Base-by-base conservation (phyloP, 2,888 invertebrate genomes). In the Cataglyphis altisquamis region DNA sequence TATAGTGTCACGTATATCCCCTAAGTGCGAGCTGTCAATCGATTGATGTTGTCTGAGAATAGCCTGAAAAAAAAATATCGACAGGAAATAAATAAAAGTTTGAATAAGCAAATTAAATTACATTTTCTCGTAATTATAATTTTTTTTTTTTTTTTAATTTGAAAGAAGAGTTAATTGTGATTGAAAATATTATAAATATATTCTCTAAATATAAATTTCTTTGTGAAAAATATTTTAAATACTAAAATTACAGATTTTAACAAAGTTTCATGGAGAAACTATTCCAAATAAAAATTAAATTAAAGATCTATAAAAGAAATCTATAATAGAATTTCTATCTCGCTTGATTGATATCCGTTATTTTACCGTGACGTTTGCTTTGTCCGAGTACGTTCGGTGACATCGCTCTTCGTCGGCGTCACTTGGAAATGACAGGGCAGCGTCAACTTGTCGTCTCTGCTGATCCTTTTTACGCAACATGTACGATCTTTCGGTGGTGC, bases 401-500 rank as follows among this genome's bases (percentile, higher is more conserved):
- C 87, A 90, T 70, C 89, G 85, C 15, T 87, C 62, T 5, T 48
- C 41, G 10, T 84, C 78, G 0, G 81, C 62, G 0, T 82, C 41
- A 6, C 12, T 21, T 0, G 91, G 91, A 75, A 92, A 92, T 10
- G 70, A 45, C 5, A 91, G 81, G 4, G 89, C 80, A 18, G 41
- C 68, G 36, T 92, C 87, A 6, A 92, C 84, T 55, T 90, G 87
- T 39, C 62, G 60, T 5, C 77, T 88, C 74, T 93, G 93, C 15
- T 82, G 75, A 25, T 83, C 74, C 75, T 94, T 95, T 67, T 91
- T 90, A 32, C 88, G 82, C 12, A 94, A 84, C 87, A 94, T 90
- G 84, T 95, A 95, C 63, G 93, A 90, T 66, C 90, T 88, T 77
- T 95, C 94, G 0, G 95, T 94, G 39, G 95, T 94, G 86, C 95